phyloP scores from a whole-genome alignment of 2,113 vertebrate genomes.

The Cephalopholis sonnerati region DNA sequence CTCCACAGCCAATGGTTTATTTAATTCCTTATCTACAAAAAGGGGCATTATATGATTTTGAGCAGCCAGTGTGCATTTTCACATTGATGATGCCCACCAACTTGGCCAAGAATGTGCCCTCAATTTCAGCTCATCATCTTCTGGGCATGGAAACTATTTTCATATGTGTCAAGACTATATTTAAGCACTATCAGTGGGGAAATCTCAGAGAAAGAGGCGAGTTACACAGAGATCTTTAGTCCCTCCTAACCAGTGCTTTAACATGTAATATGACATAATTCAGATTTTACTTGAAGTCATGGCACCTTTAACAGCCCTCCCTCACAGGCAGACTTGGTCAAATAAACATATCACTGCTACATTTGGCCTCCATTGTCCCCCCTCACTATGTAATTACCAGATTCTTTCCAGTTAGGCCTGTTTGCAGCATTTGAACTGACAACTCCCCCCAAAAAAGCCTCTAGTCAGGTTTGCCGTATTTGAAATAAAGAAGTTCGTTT shows the following conservation, averaged over 20 bases:
- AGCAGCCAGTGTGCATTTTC: slow-evolving; percentile 44
- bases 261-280: not conserved
- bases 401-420: slow-evolving; percentile 21
- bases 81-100: slow-evolving; percentile 29
- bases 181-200: slow-evolving; percentile 20
- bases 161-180: slow-evolving; percentile 28
- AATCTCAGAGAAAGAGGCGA: slow-evolving; percentile 14
- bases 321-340: slow-evolving; percentile 2
- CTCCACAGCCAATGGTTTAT: slow-evolving; percentile 66
- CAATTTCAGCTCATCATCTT: slow-evolving; percentile 39
- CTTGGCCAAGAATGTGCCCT: slow-evolving; percentile 24
- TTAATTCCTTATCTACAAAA: slow-evolving; percentile 70
- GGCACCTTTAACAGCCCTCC: not conserved
- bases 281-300: not conserved
- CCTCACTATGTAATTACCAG: slow-evolving; percentile 6
- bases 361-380: not conserved
- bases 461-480: not conserved
- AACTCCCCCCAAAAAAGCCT: not conserved
- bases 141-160: slow-evolving; percentile 20
- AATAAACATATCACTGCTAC: slow-evolving; percentile 20
- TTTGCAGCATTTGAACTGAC: slow-evolving; percentile 19
- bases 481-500: not conserved
- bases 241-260: not conserved
- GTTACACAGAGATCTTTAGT: not conserved
- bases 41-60: slow-evolving; percentile 41